Evolutionary conservation across 2,888 invertebrate species (phyloP), one percentile per base, ranked within the genome.

Genomic region (Spatulosminthurus flaviceps): DNA sequence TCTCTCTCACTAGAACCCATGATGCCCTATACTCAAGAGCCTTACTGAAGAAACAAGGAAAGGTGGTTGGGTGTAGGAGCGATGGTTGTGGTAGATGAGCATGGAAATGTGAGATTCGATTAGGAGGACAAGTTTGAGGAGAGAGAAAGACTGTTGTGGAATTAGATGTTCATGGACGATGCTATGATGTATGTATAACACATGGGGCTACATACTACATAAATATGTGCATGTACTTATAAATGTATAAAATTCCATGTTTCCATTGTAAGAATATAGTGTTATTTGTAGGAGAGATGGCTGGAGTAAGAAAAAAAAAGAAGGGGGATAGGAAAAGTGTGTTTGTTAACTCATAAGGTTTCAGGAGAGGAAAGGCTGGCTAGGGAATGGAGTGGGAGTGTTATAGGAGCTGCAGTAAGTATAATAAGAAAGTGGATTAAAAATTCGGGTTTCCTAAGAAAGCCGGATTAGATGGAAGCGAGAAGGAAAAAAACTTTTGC

Each of bases 381-480:
- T 19, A 29, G 43, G 60, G 60, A 34, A 43, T n/a, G 51, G 61
- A 70, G 72, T 24, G 41, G 72, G 34, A 69, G 34, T 42, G 61
- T 5, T n/a, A 19, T 11, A 29, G 61, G 26, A 43, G 34, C 13
- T 7, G 61, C 22, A 22, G 66, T 19, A 76, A 74, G 21, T 61
- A 73, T 61, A 64, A 80, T 80, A 81, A 83, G 82, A 82, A 84
- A 82, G 82, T 82, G 84, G 84, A 84, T 84, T 84, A 84, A 83
- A 83, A 84, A 83, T 83, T 83, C 83, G 69, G 82, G 84, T 82
- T 84, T 83, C 83, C 78, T 84, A 82, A 82, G 79, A 77, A 81
- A 82, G 78, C 73, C 81, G 83, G 84, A 84, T 84, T 84, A 84
- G 83, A 79, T 80, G 80, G 73, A 64, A 72, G 78, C 76, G 76